These are phyloP conservation scores for Mormyrus iriodes DNA, from an alignment of 2,113 vertebrate genomes.

Conservation along the genomic window DNA sequence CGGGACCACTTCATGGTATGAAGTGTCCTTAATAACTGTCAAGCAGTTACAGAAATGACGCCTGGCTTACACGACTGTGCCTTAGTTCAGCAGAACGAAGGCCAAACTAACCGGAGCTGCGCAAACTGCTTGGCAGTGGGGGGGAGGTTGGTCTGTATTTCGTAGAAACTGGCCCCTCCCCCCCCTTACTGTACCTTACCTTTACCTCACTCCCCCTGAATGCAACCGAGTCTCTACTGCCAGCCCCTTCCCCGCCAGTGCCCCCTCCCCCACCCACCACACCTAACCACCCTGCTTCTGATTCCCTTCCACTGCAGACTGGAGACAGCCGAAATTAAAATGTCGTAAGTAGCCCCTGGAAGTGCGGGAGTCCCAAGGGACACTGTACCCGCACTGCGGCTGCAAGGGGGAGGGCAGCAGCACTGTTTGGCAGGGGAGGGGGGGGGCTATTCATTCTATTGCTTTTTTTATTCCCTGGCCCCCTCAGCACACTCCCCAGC, in stretches of 20 bases:
- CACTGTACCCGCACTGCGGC: neutral
- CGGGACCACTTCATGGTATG: neutral
- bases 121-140: neutral
- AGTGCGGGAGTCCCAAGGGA: neutral
- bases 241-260: neutral
- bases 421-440: neutral
- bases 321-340: neutral
- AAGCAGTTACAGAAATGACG: neutral
- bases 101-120: neutral
- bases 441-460: neutral
- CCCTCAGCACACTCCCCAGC: neutral
- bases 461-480: neutral
- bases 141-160: neutral
- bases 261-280: neutral
- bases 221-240: neutral
- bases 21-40: neutral
- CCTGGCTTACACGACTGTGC: neutral
- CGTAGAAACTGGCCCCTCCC: neutral
- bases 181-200: neutral
- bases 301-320: neutral
- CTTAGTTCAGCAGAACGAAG: neutral
- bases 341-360: neutral
- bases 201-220: neutral
- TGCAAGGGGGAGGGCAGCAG: neutral
- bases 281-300: neutral